Evolutionary conservation across 2,888 invertebrate genomes (phyloP).

Genomic region (Zaprionus obscuricornis): DNA sequence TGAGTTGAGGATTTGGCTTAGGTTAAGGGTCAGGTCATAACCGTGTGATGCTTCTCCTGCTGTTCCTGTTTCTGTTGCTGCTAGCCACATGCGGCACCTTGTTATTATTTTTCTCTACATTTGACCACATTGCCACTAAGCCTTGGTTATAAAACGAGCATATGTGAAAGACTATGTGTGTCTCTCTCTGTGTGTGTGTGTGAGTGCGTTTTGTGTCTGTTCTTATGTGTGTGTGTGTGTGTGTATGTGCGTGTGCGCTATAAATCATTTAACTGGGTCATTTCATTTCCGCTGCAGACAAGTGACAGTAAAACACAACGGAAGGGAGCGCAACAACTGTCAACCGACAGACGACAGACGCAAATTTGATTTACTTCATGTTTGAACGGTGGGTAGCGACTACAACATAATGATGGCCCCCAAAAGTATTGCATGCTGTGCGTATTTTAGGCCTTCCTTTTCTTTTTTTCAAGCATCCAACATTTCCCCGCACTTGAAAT

Average conservation of each 20-base stretch:
- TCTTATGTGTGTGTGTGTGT: conserved; percentile 17
- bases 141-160: conserved; percentile 43
- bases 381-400: no score
- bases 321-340: conserved; percentile 62
- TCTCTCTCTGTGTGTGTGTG: conserved; percentile 4
- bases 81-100: conserved; percentile 44
- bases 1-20: conserved; percentile 39
- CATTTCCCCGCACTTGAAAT: conserved; percentile 35
- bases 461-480: conserved; percentile 6
- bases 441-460: conserved; percentile 22
- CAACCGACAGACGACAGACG: conserved; percentile 54
- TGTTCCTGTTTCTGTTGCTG: no score
- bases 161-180: conserved; percentile 23
- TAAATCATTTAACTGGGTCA: conserved; percentile 80
- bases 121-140: conserved; percentile 59
- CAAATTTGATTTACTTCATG: conserved; percentile 76
- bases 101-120: no score
- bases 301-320: conserved; percentile 60
- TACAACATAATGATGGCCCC: conserved; percentile 53
- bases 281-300: conserved; percentile 75
- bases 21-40: conserved; percentile 9
- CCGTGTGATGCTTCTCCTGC: no score
- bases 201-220: no score
- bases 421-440: conserved; percentile 15
- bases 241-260: conserved; percentile 33